Evolutionary conservation across 2,888 invertebrate species (phyloP), one percentile per base, ranked within the genome.

Genomic region (Drosophila seclusa): DNA sequence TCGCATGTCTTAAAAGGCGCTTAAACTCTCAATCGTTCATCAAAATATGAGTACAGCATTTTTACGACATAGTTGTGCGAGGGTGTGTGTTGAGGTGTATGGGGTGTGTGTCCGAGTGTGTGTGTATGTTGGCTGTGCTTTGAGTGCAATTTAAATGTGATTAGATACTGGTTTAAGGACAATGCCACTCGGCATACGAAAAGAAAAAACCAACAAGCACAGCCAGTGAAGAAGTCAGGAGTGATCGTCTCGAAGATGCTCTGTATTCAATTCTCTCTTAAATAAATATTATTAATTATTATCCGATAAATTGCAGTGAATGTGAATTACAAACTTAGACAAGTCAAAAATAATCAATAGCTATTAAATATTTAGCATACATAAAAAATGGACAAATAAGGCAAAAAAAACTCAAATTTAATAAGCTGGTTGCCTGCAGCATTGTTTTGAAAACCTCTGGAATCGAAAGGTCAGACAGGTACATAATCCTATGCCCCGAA

Each of bases 101-200:
- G 52, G 36, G 11, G 36, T 24, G 18, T n/a, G 5, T 2, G 11
- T 45, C 13, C 27, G 27, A 8, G 32, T 34, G 34, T 55, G 62
- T 38, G 36, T 18, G 32, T 38, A 27, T 54, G 36, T 36, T 69
- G 60, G 70, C 54, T 54, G 52, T 58, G 71, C 68, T 66, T 69
- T 74, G 74, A 78, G 75, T 79, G 76, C 78, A 90, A 90, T 89
- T 89, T 85, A 90, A 89, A 89, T 85, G 86, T 80, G 85, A 91
- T 89, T 91, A 90, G 78, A 77, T 70, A 54, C 66, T 48, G 77
- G 81, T 73, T 88, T 79, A 82, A 64, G 79, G 53, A 78, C 52
- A 73, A 63, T 70, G 53, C 55, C 57, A 32, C 34, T 24, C 13
- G 38, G 24, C 45, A 48, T 36, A 79, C 34, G 11, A 34, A 54